Base-by-base conservation (phyloP, 1,140 invertebrate species). In the Bombus confusus region DNA sequence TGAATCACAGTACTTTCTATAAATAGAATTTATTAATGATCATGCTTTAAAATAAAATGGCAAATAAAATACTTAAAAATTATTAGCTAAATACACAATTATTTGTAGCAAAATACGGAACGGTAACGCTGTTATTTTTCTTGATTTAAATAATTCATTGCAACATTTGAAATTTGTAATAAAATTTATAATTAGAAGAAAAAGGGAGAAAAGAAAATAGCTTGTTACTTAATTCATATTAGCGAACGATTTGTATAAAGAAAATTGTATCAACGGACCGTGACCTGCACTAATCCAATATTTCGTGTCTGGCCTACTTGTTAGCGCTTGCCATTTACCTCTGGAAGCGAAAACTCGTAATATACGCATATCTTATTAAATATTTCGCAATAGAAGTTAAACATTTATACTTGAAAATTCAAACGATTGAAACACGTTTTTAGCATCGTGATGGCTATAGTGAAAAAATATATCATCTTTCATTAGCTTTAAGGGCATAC, bases 241-340 rank as follows among this genome's bases (percentile, higher is more conserved):
- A 62, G 2, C 2, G 8, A 41, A 34, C 57, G 39, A 57, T 62
- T 69, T 47, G 22, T 79, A 83, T 4, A 10, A 68, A 34, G 37
- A 59, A 78, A 84, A 72, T 79, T 62, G 8, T 47, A 72, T 34
- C 57, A 52, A 79, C 71, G 76, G 82, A 28, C 59, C 62, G 18
- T 76, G 62, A 62, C 28, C 34, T 68, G 71, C 43, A 37, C 52
- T 78, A 89, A 89, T 83, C 83, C 73, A 78, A 88, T 89, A 82
- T 83, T 86, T 89, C 57, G 79, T 71, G 59, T 52, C 37, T 86
- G 88, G 88, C 87, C 87, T 86, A 89, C 76, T 89, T 89, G 69
- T 74, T 68, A 57, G 62, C 77, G 66, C 59, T 52, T 52, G 47
- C 47, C 77, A 22, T 31, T 83, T 81, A 89, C 74, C 37, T 39